These are phyloP conservation scores for Beroe forskalii DNA, from an alignment of 37 sponge, comb jelly and placozoan species.

Conservation along the genomic window DNA sequence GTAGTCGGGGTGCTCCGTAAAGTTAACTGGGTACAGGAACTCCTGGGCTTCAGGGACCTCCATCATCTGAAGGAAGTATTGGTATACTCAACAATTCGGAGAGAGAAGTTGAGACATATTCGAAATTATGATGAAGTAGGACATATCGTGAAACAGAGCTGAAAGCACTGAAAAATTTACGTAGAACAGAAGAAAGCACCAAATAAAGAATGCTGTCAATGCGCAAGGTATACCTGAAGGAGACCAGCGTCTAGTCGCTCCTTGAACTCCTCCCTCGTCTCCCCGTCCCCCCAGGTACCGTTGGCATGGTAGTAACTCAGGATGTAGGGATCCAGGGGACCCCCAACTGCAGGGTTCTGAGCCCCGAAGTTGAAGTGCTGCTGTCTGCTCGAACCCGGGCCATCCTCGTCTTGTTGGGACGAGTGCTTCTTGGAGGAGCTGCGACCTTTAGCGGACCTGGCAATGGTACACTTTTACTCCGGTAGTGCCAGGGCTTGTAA, in stretches of 20 bases:
- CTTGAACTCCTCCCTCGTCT: slow-evolving; percentile 26
- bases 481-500: too few relatives aligned
- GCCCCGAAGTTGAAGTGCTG: neutral
- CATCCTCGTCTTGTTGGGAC: neutral
- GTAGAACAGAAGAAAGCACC: neutral
- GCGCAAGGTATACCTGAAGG: too few relatives aligned
- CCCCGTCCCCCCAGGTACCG: slow-evolving; percentile 46
- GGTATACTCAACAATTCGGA: too few relatives aligned
- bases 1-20: slow-evolving; percentile 58
- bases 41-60: neutral
- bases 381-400: neutral
- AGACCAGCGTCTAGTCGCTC: neutral
- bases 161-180: neutral
- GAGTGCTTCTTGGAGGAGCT: slow-evolving; percentile 1
- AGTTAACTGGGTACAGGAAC: slow-evolving; percentile 51
- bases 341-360: neutral
- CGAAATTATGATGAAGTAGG: neutral
- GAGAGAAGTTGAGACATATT: too few relatives aligned
- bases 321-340: slow-evolving; percentile 22
- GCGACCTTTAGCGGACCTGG: slow-evolving; percentile 1
- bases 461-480: too few relatives aligned
- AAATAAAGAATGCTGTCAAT: neutral
- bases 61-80: slow-evolving; percentile 8
- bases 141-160: neutral
- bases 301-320: slow-evolving; percentile 22